These are phyloP conservation scores for Plebejus melissa DNA, from an alignment of 2,888 invertebrate species.

Conservation along the genomic window DNA sequence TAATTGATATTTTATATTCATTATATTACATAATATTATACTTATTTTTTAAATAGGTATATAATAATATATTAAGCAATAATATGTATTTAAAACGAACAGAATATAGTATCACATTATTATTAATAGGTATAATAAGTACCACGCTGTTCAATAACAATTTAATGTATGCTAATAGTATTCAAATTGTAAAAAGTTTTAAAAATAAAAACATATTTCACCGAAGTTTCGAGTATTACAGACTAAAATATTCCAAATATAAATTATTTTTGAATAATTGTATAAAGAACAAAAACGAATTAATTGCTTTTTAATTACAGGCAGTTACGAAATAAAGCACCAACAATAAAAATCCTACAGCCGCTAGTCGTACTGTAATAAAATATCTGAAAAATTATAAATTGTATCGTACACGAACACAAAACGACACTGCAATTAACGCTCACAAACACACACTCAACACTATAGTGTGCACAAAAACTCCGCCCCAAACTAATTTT, in stretches of 20 bases:
- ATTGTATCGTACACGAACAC: constrained; percentile 63
- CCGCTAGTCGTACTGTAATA: constrained; percentile 40
- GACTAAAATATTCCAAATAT: neutral
- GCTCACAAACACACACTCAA: constrained; percentile 57
- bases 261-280: neutral
- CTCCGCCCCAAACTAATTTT: constrained; percentile 71
- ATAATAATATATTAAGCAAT: neutral
- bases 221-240: neutral
- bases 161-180: neutral
- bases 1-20: neutral
- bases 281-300: constrained; percentile 6
- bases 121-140: no score
- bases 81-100: neutral
- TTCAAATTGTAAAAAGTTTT: neutral
- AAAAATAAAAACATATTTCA: neutral
- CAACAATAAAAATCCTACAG: constrained; percentile 21
- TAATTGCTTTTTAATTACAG: constrained; percentile 15
- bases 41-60: neutral
- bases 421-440: constrained; percentile 75
- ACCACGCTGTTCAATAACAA: no score
- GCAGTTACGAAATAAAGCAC: constrained; percentile 23
- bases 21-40: neutral
- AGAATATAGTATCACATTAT: no score
- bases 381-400: constrained; percentile 58
- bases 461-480: constrained; percentile 65